Evolutionary conservation across 2,113 vertebrate genomes (phyloP).

Genomic region (Leuciscus idus): DNA sequence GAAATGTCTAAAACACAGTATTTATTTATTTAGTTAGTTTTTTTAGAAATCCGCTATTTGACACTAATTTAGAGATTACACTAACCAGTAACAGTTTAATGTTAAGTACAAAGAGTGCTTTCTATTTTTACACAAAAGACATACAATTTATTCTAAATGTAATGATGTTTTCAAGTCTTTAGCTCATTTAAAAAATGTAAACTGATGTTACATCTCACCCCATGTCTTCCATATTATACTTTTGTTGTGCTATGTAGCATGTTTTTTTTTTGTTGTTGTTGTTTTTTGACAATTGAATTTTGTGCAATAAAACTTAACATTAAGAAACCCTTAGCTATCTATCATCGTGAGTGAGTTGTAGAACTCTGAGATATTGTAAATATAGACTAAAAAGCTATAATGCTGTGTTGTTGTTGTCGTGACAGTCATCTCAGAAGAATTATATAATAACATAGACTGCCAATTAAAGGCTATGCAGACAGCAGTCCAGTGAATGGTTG

Average conservation of each 20-base stretch:
- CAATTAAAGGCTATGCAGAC: constrained; percentile 57
- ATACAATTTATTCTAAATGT: not conserved
- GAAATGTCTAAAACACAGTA: too few species aligned
- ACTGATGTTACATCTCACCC: not conserved
- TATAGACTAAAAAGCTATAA: not conserved
- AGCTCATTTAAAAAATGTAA: not conserved
- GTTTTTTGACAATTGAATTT: not conserved
- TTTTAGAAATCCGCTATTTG: not conserved
- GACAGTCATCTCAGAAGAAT: not conserved
- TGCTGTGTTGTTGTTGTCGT: not conserved
- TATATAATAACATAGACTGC: constrained; percentile 49
- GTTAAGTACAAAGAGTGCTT: not conserved
- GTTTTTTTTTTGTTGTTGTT: too few species aligned
- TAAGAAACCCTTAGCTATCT: not conserved
- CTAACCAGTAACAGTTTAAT: not conserved
- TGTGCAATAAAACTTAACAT: not conserved
- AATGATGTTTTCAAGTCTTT: not conserved
- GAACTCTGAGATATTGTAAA: not conserved
- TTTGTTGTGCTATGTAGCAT: not conserved
- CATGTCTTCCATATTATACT: not conserved
- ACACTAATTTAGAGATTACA: not conserved
- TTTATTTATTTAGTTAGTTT: too few species aligned
- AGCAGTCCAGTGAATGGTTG: constrained; percentile 57
- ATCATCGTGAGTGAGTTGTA: not conserved
- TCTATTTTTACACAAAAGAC: not conserved